Base-by-base conservation (phyloP, 2,888 invertebrate species). In the Rosalia funebris region DNA sequence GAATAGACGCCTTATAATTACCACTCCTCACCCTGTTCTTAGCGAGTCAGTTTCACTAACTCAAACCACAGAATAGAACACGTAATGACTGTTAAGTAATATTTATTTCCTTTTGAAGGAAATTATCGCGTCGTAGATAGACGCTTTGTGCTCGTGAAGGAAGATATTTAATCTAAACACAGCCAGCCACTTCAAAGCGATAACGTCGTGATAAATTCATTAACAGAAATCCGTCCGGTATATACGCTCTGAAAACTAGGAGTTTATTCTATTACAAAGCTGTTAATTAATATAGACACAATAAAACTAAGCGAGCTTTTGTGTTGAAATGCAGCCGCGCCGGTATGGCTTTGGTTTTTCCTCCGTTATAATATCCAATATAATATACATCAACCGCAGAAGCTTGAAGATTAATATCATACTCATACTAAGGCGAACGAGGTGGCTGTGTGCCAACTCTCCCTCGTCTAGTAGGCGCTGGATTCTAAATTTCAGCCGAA, bases 321-420 rank as follows among this genome's bases (percentile, higher is more conserved):
- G 69, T 71, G 66, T 68, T 61, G 65, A 63, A 67, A 69, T 69
- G 72, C 71, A 66, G 65, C 66, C 11, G 42, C 54, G 15, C 14
- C 42, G 52, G 44, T 52, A 61, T 57, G 62, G 71, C 69, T 70
- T 71, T 66, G 68, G 72, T 74, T 77, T 77, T 77, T 77, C 71
- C 71, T 68, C 70, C 66, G 74, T 72, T 76, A 77, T 80, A 81
- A 81, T 81, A 81, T 80, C 79, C 80, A 80, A 81, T 81, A 81
- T 81, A 81, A 81, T 81, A 81, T 80, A 81, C 81, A 81, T 81
- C 81, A 81, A 76, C 79, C 77, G 76, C 81, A 81, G 81, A 78
- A 77, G 75, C 76, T 74, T 67, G 74, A 78, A 80, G 81, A 81
- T 81, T 81, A 81, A 80, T 81, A 79, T 80, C 79, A 74, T 74